Evolutionary conservation across 1,140 invertebrate species (phyloP).

Genomic region (Papilio glaucus): DNA sequence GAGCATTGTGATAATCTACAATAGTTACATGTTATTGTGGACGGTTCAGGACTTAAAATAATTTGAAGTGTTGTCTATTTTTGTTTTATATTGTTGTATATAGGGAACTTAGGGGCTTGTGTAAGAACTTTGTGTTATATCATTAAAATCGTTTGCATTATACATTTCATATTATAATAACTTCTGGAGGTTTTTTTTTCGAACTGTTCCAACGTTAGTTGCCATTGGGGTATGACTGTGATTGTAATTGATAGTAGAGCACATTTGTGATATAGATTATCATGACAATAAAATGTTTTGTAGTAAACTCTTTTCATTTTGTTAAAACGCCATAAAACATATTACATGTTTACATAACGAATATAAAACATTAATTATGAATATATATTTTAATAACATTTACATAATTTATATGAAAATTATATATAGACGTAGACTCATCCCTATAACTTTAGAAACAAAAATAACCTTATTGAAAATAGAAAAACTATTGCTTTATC

Average conservation of each 20-base stretch:
- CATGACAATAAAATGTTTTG: slow-evolving; percentile 47
- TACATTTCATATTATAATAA: not conserved
- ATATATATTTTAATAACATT: no score
- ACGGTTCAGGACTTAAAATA: slow-evolving; percentile 63
- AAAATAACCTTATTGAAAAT: no score
- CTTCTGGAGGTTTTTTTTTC: not conserved
- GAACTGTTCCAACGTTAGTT: not conserved
- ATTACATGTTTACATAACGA: no score
- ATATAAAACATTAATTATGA: no score
- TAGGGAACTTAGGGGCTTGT: slow-evolving; percentile 28
- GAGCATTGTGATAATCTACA: slow-evolving; percentile 62
- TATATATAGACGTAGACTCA: no score
- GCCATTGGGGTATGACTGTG: slow-evolving; percentile 39
- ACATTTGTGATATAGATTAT: slow-evolving; percentile 49
- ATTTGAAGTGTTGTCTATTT: slow-evolving; percentile 62
- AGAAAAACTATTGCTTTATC: no score
- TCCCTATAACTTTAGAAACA: no score
- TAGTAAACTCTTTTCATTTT: slow-evolving; percentile 32
- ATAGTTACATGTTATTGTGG: slow-evolving; percentile 53
- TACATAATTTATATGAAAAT: no score
- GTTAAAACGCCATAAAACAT: no score
- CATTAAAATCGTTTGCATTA: not conserved
- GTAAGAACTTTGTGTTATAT: not conserved
- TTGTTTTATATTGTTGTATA: slow-evolving; percentile 46
- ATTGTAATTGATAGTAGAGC: slow-evolving; percentile 44